Percentiles rank a stretch among this genome's conserved stretches.
phyloP scores from a whole-genome alignment of 2,113 vertebrate genomes.

The Xyrauchen texanus region DNA sequence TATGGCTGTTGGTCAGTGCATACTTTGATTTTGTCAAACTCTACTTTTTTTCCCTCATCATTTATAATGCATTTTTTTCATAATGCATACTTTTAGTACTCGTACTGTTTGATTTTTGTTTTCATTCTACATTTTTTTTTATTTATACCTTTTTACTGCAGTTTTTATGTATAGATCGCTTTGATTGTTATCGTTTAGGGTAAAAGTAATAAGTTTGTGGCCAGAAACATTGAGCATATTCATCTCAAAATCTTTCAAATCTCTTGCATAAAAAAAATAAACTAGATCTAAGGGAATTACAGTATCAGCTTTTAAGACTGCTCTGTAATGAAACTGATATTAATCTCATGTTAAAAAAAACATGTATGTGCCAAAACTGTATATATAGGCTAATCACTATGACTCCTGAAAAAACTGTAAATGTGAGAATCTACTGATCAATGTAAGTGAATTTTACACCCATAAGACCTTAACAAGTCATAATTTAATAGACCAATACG shows the following conservation, averaged over 20 bases:
- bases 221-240: slow-evolving; percentile 33
- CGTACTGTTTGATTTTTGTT: slow-evolving; percentile 31
- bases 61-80: slow-evolving; percentile 9
- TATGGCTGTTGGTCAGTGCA: background rate
- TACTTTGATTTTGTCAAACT: background rate
- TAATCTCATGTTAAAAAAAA: slow-evolving; percentile 37
- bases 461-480: slow-evolving; percentile 49
- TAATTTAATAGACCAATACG: slow-evolving; percentile 52
- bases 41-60: background rate
- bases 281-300: slow-evolving; percentile 46
- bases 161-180: slow-evolving; percentile 20
- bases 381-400: slow-evolving; percentile 34
- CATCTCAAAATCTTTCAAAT: slow-evolving; percentile 4
- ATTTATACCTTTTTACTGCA: slow-evolving; percentile 25
- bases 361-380: slow-evolving; percentile 44
- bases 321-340: slow-evolving; percentile 46
- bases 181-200: background rate
- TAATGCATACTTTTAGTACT: slow-evolving; percentile 17
- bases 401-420: slow-evolving; percentile 33
- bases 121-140: slow-evolving; percentile 13
- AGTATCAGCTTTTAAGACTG: slow-evolving; percentile 35
- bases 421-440: slow-evolving; percentile 51
- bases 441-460: slow-evolving; percentile 44
- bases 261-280: slow-evolving; percentile 10
- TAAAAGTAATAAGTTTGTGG: slow-evolving; percentile 26